phyloP scores from a whole-genome alignment of 2,888 invertebrate genomes.

The Tachina fera region DNA sequence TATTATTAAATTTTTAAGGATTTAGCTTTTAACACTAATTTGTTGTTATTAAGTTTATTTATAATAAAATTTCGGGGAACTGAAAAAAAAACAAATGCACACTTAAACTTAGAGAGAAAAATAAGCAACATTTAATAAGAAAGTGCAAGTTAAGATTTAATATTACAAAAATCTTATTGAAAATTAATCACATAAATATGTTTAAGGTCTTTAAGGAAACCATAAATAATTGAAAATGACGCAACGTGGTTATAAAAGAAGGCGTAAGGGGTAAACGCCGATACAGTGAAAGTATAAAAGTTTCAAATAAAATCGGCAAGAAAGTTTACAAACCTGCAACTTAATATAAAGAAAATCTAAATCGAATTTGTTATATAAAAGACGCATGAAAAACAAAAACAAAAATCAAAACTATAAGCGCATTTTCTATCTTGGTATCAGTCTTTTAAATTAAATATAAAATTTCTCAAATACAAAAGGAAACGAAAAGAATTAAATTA shows the following conservation, averaged over 20 bases:
- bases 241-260: slow-evolving; percentile 81
- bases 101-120: background rate
- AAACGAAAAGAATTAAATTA: slow-evolving; percentile 25
- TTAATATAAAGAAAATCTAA: slow-evolving; percentile 13
- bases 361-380: slow-evolving; percentile 47
- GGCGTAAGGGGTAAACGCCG: slow-evolving; percentile 79
- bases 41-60: slow-evolving; percentile 27
- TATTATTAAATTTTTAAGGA: background rate
- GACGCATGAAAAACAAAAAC: slow-evolving; percentile 34
- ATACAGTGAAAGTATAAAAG: slow-evolving; percentile 64
- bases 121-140: slow-evolving; percentile 4
- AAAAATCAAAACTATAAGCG: slow-evolving; percentile 48
- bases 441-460: slow-evolving; percentile 52
- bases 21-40: slow-evolving; percentile 2
- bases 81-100: slow-evolving; percentile 23
- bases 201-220: slow-evolving; percentile 49
- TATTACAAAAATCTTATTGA: background rate
- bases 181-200: slow-evolving; percentile 41
- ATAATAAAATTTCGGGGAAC: slow-evolving; percentile 32
- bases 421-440: slow-evolving; percentile 51
- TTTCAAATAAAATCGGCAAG: slow-evolving; percentile 75
- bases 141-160: slow-evolving; percentile 11
- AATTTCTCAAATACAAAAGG: slow-evolving; percentile 21
- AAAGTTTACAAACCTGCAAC: background rate
- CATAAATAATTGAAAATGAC: slow-evolving; percentile 74